These are phyloP conservation scores for Orycteropus afer DNA, from an alignment of 2,113 vertebrate species.

Conservation along the genomic window DNA sequence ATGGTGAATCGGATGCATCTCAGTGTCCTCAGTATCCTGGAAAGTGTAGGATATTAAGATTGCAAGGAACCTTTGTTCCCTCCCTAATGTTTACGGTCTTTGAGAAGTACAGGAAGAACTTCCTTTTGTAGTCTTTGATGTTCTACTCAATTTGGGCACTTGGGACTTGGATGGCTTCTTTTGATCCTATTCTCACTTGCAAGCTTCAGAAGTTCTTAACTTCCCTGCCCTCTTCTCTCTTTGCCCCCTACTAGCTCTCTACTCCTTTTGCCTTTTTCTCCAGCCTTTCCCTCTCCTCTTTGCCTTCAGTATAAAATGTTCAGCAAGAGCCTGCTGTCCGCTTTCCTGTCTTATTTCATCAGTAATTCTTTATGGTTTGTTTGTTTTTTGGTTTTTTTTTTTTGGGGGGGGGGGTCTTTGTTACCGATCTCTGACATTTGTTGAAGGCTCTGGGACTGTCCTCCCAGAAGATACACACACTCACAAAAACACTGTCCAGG, in stretches of 20 bases:
- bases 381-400: background rate
- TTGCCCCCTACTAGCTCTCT: background rate
- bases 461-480: background rate
- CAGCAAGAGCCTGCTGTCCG: background rate
- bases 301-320: background rate
- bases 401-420: no score
- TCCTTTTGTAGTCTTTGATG: background rate
- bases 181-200: background rate
- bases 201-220: background rate
- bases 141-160: background rate
- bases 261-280: background rate
- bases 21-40: no score
- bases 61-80: background rate
- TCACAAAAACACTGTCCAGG: accelerated
- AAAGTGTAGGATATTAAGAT: background rate
- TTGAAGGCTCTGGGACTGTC: background rate
- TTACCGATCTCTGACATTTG: background rate
- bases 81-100: background rate
- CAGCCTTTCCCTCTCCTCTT: background rate
- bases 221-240: background rate
- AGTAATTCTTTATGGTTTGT: background rate
- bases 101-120: no score
- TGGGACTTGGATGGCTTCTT: background rate
- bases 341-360: background rate
- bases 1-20: no score